Conservation (phyloP, 2,113 vertebrate genomes). For the Nestor notabilis region DNA sequence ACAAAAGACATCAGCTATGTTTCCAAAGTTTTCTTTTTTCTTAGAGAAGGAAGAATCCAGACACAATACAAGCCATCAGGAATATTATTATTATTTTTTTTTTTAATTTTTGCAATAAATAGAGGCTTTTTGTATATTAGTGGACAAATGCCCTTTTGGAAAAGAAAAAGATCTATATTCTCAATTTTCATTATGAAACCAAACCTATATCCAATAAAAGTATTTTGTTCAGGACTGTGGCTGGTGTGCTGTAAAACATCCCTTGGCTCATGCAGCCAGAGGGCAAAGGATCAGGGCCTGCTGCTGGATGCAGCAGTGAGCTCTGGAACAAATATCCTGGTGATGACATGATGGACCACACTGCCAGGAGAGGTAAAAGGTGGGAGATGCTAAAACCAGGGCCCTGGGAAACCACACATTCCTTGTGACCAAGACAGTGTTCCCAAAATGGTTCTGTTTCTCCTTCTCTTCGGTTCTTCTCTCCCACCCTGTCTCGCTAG, state of each 20-base stretch:
- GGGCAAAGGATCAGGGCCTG: background rate
- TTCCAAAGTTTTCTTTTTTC: background rate
- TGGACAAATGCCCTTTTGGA: background rate
- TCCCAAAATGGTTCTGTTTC: background rate
- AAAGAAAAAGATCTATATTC: background rate
- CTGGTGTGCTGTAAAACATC: background rate
- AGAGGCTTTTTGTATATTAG: slow-evolving; percentile 45
- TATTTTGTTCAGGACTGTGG: slow-evolving; percentile 18
- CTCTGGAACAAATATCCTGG: background rate
- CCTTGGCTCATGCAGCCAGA: background rate
- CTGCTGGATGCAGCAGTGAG: background rate
- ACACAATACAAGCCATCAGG: background rate
- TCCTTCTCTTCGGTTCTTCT: background rate
- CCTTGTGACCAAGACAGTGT: background rate
- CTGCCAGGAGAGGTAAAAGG: background rate
- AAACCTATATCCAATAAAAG: slow-evolving; percentile 37
- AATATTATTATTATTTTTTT: background rate
- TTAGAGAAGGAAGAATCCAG: background rate
- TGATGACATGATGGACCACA: accelerated
- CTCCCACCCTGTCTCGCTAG: accelerated
- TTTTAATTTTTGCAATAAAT: background rate
- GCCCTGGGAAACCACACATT: background rate
- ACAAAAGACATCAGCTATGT: background rate
- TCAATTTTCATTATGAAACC: slow-evolving; percentile 2
- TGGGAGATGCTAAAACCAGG: background rate